These are phyloP conservation scores for Pangasianodon gigas DNA, from an alignment of 2,113 vertebrate species.

Conservation along the genomic window DNA sequence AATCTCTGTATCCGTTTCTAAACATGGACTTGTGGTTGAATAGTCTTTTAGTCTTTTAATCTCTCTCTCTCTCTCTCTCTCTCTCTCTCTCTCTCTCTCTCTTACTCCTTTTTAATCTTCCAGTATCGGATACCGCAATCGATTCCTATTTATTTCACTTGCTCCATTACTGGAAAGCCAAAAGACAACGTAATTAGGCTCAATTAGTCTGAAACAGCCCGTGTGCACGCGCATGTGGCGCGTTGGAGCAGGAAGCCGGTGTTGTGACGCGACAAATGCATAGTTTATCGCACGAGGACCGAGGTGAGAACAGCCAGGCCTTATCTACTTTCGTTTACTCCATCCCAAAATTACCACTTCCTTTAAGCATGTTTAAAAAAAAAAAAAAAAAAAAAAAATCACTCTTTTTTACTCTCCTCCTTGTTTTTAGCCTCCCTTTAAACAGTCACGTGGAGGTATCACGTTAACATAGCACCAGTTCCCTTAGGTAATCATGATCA, in stretches of 20 bases:
- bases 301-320: constrained; percentile 7
- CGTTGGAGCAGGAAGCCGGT: background rate
- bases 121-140: constrained; percentile 46
- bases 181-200: constrained; percentile 43
- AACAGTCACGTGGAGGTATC: background rate
- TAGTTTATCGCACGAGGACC: background rate
- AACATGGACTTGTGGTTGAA: constrained; percentile 18
- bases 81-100: constrained; percentile 26
- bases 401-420: constrained; percentile 53
- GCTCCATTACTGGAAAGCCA: constrained; percentile 41
- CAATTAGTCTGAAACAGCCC: constrained; percentile 44
- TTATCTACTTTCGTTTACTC: constrained; percentile 56
- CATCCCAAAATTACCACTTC: constrained; percentile 61
- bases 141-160: constrained; percentile 47
- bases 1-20: constrained; percentile 24
- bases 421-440: constrained; percentile 35
- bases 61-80: constrained; percentile 10
- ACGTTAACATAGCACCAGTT: constrained; percentile 33
- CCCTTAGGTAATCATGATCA: constrained; percentile 45
- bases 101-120: constrained; percentile 42
- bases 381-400: constrained; percentile 1
- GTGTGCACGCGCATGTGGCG: constrained; percentile 3
- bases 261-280: background rate
- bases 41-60: constrained; percentile 37
- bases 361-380: constrained; percentile 51